These are phyloP conservation scores for Formica aserva DNA, from an alignment of 2,888 invertebrate species.

Conservation along the genomic window DNA sequence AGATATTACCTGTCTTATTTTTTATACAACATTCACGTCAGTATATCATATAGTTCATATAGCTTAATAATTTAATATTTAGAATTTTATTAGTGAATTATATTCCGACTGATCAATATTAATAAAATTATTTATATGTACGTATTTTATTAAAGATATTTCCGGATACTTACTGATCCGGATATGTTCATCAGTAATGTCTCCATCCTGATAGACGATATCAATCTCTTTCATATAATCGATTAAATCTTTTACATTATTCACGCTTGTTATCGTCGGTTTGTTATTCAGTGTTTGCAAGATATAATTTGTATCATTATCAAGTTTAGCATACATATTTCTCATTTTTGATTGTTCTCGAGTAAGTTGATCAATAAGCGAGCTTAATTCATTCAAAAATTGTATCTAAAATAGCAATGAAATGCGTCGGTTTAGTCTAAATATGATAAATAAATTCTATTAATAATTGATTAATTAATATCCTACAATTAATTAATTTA, in stretches of 20 bases:
- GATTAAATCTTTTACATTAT: constrained; percentile 21
- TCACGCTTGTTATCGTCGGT: constrained; percentile 4
- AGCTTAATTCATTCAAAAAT: constrained; percentile 63
- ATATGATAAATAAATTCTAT: background rate
- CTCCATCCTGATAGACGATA: constrained; percentile 22
- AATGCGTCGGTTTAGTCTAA: background rate
- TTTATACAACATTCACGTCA: background rate
- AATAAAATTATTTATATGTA: background rate
- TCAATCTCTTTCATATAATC: constrained; percentile 37
- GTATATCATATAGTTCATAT: background rate
- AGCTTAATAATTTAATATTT: background rate
- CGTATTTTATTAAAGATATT: background rate
- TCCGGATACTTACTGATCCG: constrained; percentile 34
- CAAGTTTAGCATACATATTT: constrained; percentile 31
- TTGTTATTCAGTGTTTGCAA: constrained; percentile 25
- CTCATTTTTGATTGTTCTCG: constrained; percentile 39
- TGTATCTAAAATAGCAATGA: constrained; percentile 66
- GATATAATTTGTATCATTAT: constrained; percentile 21
- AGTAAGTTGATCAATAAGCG: constrained; percentile 51
- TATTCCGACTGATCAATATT: background rate
- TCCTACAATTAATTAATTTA: background rate
- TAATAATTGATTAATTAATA: background rate
- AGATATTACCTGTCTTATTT: background rate
- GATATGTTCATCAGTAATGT: constrained; percentile 12
- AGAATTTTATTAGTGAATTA: background rate